Evolutionary conservation across 2,113 vertebrate species (phyloP).

Genomic region (Anser cygnoides): DNA sequence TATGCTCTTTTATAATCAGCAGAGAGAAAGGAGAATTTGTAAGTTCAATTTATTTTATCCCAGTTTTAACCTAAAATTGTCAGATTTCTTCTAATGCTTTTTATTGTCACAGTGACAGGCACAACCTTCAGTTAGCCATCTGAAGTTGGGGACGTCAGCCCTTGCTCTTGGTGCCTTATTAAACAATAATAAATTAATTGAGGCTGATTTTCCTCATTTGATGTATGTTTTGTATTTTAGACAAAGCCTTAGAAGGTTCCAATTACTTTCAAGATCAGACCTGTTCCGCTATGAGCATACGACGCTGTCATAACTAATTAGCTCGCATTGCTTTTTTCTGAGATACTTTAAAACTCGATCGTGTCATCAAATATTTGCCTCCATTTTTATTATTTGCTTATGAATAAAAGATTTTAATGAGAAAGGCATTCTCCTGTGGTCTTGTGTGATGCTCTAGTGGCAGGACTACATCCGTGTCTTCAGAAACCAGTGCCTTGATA

Average conservation of each 20-base stretch:
- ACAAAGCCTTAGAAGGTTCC: not conserved
- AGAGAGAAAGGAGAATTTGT: not conserved
- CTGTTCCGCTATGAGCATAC: not conserved
- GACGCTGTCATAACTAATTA: constrained; percentile 17
- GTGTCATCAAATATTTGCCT: not conserved
- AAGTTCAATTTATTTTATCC: not conserved
- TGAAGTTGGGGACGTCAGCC: not conserved
- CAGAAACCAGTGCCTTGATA: not conserved
- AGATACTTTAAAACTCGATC: not conserved
- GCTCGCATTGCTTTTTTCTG: not conserved
- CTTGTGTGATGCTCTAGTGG: not conserved
- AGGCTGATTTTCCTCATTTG: constrained; percentile 18
- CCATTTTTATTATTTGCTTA: not conserved
- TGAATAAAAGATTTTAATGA: constrained; percentile 64
- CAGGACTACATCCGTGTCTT: not conserved
- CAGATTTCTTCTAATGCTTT: not conserved
- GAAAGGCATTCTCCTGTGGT: not conserved
- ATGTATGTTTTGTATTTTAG: not conserved
- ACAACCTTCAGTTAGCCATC: not conserved
- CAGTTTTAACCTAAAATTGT: not conserved
- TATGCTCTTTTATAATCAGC: not conserved
- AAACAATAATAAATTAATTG: not conserved
- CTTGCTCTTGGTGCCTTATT: not conserved
- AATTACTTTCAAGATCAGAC: not conserved
- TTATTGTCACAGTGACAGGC: not conserved